A percentile compares a stretch with the other conserved stretches of the same genome.
Conservation (phyloP, 2,888 invertebrate genomes). For the Cheilosia vulpina region DNA sequence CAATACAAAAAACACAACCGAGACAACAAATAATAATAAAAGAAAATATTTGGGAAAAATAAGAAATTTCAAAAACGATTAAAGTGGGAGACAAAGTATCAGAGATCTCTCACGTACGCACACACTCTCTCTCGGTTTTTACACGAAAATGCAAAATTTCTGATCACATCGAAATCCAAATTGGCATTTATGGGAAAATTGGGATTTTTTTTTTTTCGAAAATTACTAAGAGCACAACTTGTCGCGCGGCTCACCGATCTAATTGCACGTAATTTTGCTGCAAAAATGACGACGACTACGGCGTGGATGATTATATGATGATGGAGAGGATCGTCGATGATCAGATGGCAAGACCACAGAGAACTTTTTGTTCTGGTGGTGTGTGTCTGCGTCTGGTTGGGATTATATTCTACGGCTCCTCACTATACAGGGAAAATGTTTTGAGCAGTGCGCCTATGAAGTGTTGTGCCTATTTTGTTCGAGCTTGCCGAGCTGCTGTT, state of each 20-base stretch:
- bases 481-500: slow-evolving; percentile 40
- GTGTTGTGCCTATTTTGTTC: slow-evolving; percentile 24
- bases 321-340: slow-evolving; percentile 73
- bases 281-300: slow-evolving; percentile 74
- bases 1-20: slow-evolving; percentile 31
- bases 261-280: slow-evolving; percentile 75
- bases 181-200: slow-evolving; percentile 63
- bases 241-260: slow-evolving; percentile 74
- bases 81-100: slow-evolving; percentile 60
- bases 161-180: slow-evolving; percentile 70
- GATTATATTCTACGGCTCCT: slow-evolving; percentile 20
- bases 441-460: slow-evolving; percentile 39
- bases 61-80: slow-evolving; percentile 40
- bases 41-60: slow-evolving; percentile 24
- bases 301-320: slow-evolving; percentile 74
- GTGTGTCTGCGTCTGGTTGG: slow-evolving; percentile 21
- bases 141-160: slow-evolving; percentile 66
- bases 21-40: slow-evolving; percentile 38
- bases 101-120: slow-evolving; percentile 56
- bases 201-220: background rate
- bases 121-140: slow-evolving; percentile 54
- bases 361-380: slow-evolving; percentile 50
- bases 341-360: slow-evolving; percentile 72
- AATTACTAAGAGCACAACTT: slow-evolving; percentile 63
- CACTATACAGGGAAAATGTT: slow-evolving; percentile 23